These are phyloP conservation scores for Thripadectes ignobilis DNA, from an alignment of 2,797 vertebrate species.

Conservation along the genomic window DNA sequence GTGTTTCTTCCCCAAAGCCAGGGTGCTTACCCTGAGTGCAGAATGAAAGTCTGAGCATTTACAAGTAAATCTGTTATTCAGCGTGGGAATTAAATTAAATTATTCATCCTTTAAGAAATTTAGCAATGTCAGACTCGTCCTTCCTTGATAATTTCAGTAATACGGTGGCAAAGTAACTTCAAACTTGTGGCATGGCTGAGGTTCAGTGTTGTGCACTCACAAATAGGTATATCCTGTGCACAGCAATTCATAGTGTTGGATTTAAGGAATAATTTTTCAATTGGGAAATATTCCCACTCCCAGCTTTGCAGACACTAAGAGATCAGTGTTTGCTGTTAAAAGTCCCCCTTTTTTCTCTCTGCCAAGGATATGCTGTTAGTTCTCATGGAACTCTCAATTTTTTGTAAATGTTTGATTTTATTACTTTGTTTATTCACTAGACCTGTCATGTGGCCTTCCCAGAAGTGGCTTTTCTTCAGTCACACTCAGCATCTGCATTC, in stretches of 20 bases:
- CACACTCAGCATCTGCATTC: background rate
- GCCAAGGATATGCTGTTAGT: background rate
- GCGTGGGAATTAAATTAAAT: constrained; percentile 28
- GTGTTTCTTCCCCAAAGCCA: constrained; percentile 12
- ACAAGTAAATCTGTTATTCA: constrained; percentile 63
- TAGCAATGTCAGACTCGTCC: background rate
- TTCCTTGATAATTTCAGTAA: constrained; percentile 3
- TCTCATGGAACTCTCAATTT: background rate
- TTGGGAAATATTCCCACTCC: background rate
- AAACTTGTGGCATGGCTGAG: background rate
- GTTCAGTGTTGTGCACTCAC: background rate
- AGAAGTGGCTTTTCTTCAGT: background rate
- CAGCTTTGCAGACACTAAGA: background rate
- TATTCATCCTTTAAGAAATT: constrained; percentile 67
- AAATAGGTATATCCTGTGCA: background rate
- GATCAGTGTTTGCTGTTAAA: background rate
- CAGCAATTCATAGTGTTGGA: background rate
- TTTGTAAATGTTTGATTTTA: background rate
- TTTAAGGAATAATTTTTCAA: background rate
- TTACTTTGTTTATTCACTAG: background rate
- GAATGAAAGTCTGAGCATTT: constrained; percentile 38
- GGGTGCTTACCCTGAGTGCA: constrained; percentile 17
- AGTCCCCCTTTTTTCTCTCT: background rate
- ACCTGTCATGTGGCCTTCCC: background rate
- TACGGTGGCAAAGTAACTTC: background rate